Percentiles rank a stretch among this genome's conserved stretches.
Conservation (phyloP, 2,797 vertebrate genomes). For the Zalophus californianus region DNA sequence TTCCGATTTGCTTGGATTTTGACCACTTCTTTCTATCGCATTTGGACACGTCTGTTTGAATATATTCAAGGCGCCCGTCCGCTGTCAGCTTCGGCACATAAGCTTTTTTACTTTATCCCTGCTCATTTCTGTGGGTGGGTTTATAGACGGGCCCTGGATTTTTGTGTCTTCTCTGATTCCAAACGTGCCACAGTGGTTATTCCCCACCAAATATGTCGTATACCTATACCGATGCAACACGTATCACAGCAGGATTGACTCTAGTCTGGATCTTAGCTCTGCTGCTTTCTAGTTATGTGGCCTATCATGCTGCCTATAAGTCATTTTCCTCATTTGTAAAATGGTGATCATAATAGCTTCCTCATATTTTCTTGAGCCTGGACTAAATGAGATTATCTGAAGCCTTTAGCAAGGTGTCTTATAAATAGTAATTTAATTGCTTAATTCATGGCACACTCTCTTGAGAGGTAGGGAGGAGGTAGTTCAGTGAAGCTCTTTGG, state of each 20-base stretch:
- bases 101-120: neutral
- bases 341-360: neutral
- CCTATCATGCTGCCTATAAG: neutral
- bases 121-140: neutral
- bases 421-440: neutral
- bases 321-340: neutral
- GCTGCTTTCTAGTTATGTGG: neutral
- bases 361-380: neutral
- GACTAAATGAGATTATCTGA: neutral
- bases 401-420: neutral
- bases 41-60: neutral
- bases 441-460: neutral
- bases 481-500: neutral
- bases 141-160: neutral
- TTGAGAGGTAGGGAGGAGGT: neutral
- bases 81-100: neutral
- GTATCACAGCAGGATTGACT: neutral
- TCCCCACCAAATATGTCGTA: neutral
- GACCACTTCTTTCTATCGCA: neutral
- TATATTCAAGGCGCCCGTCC: too few species aligned
- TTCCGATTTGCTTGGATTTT: neutral
- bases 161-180: neutral
- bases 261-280: neutral
- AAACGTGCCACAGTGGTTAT: neutral
- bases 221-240: neutral